Percentiles rank a stretch among this genome's conserved stretches.
phyloP scores from a whole-genome alignment of 2,113 vertebrate genomes.

The Ictidomys tridecemlineatus region DNA sequence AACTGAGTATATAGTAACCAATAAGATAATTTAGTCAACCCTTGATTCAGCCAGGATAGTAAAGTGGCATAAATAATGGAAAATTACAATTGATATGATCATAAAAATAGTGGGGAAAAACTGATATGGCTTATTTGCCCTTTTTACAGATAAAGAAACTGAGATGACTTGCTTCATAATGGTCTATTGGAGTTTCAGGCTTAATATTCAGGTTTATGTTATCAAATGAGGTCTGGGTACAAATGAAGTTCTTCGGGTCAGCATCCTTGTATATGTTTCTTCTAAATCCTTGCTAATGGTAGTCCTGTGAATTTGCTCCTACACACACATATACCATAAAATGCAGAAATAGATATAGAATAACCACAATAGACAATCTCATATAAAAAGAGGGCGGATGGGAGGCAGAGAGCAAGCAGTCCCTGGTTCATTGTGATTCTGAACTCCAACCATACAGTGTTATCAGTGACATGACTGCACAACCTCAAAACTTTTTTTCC shows the following conservation, averaged over 20 bases:
- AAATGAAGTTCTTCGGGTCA: not conserved
- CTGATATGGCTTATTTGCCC: not conserved
- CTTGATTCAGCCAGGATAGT: not conserved
- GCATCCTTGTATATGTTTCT: not conserved
- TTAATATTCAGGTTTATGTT: not conserved
- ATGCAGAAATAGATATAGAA: not conserved
- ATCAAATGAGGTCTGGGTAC: not conserved
- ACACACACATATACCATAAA: not conserved
- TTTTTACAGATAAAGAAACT: constrained; percentile 30
- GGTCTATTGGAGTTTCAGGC: not conserved
- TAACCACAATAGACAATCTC: not conserved
- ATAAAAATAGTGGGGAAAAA: not conserved
- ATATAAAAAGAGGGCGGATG: no score
- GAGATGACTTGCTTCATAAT: not conserved
- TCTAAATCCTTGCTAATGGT: not conserved
- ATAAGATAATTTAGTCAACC: not conserved
- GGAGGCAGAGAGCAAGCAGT: not conserved
- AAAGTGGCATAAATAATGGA: constrained; percentile 9
- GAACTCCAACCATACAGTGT: not conserved
- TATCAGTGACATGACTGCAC: not conserved
- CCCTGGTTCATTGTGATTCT: not conserved
- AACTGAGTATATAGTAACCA: not conserved
- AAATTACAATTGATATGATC: not conserved
- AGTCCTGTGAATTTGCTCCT: not conserved
- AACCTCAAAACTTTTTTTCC: not conserved